phyloP scores from a whole-genome alignment of 2,797 vertebrate species.

The Merluccius polli region DNA sequence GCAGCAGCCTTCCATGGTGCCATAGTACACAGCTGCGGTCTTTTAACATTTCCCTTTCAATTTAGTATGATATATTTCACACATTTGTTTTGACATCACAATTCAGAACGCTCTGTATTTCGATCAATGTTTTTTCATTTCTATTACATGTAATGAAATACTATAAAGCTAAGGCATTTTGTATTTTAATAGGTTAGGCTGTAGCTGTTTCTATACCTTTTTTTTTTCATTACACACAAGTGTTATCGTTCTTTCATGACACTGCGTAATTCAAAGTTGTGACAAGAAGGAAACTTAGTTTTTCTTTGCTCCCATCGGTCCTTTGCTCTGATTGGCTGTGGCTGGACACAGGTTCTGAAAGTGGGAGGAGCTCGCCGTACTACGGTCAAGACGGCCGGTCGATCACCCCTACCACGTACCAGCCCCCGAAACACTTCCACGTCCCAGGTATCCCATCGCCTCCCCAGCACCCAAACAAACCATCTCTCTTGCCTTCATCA shows the following conservation, averaged over 20 bases:
- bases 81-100: slow-evolving; percentile 46
- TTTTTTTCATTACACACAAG: slow-evolving; percentile 46
- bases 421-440: slow-evolving; percentile 99
- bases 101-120: background rate
- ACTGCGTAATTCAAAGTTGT: slow-evolving; percentile 20
- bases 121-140: too few species aligned
- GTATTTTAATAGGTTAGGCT: background rate
- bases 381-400: slow-evolving; percentile 94
- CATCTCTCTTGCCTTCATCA: background rate
- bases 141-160: too few species aligned
- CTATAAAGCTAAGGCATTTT: too few species aligned
- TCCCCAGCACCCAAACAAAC: slow-evolving; percentile 32
- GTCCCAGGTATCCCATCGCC: slow-evolving; percentile 96
- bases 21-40: slow-evolving; percentile 1
- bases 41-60: slow-evolving; percentile 33
- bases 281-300: slow-evolving; percentile 21
- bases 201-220: slow-evolving; percentile 2
- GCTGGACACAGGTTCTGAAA: slow-evolving; percentile 90
- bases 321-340: slow-evolving; percentile 69
- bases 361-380: slow-evolving; percentile 97
- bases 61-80: slow-evolving; percentile 44
- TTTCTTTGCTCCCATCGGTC: slow-evolving; percentile 60
- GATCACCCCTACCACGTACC: slow-evolving; percentile 94
- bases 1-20: background rate
- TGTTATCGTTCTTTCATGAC: slow-evolving; percentile 43